These are phyloP conservation scores for Drosophila neonasuta DNA, from an alignment of 2,888 invertebrate species.

Conservation along the genomic window DNA sequence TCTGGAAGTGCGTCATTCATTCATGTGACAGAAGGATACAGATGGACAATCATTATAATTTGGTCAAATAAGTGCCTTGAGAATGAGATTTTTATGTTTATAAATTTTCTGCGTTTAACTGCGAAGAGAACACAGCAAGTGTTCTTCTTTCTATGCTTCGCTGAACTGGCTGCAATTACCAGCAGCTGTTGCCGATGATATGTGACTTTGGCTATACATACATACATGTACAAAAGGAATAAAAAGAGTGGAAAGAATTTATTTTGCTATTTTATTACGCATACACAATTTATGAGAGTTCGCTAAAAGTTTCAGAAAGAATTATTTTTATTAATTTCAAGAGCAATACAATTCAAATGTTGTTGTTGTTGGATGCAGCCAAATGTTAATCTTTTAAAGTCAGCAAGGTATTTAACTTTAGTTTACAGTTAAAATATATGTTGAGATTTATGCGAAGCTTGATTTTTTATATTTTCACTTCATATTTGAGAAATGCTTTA, in stretches of 20 bases:
- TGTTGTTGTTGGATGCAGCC: not conserved
- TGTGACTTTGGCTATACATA: not conserved
- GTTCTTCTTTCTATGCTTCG: not conserved
- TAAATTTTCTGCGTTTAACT: not conserved
- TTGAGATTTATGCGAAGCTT: not conserved
- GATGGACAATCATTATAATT: not conserved
- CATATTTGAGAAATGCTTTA: too few species aligned
- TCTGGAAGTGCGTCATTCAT: not conserved
- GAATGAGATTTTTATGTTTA: not conserved
- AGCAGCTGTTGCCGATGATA: not conserved
- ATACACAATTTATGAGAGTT: conserved; percentile 1
- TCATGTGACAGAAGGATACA: not conserved
- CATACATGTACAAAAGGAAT: not conserved
- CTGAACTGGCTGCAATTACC: not conserved
- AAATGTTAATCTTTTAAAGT: too few species aligned
- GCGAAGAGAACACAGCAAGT: not conserved
- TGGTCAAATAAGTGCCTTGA: not conserved
- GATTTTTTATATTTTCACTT: not conserved
- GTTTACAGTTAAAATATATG: too few species aligned
- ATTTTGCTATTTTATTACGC: not conserved
- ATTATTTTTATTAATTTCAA: not conserved
- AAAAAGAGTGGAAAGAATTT: not conserved
- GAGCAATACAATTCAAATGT: not conserved
- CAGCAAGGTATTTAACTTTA: too few species aligned
- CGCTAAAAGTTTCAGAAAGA: not conserved